Evolutionary conservation across 23 tunicate species (phyloP).

Genomic region (Phallusia fumigata): DNA sequence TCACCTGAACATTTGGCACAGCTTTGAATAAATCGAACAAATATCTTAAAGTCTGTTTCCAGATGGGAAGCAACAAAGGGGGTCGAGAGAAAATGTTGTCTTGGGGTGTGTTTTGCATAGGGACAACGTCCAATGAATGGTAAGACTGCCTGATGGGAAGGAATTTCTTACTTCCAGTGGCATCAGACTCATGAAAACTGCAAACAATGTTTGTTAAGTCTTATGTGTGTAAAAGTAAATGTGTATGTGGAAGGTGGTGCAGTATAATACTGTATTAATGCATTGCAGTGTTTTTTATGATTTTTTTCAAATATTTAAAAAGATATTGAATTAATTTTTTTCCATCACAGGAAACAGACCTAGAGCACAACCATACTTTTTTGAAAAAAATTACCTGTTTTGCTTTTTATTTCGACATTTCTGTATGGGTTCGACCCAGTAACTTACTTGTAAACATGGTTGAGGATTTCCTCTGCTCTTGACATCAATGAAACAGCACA

Average conservation of each 20-base stretch:
- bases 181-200: neutral
- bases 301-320: no score
- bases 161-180: neutral
- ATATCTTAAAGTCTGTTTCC: neutral
- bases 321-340: no score
- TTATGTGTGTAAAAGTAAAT: no score
- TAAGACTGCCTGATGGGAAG: neutral
- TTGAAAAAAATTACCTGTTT: no score
- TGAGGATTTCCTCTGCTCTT: neutral
- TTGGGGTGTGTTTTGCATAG: neutral
- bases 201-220: neutral
- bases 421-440: no score
- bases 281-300: no score
- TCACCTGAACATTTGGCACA: constrained; percentile 1
- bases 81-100: neutral
- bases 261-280: no score
- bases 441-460: constrained; percentile 20
- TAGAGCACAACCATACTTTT: no score
- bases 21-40: neutral
- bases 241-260: no score
- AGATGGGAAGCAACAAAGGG: neutral
- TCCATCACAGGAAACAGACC: no score
- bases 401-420: no score
- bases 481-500: constrained; percentile 18
- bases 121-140: neutral